Evolutionary conservation across 2,113 vertebrate species (phyloP).

Genomic region (Hippolais icterina): DNA sequence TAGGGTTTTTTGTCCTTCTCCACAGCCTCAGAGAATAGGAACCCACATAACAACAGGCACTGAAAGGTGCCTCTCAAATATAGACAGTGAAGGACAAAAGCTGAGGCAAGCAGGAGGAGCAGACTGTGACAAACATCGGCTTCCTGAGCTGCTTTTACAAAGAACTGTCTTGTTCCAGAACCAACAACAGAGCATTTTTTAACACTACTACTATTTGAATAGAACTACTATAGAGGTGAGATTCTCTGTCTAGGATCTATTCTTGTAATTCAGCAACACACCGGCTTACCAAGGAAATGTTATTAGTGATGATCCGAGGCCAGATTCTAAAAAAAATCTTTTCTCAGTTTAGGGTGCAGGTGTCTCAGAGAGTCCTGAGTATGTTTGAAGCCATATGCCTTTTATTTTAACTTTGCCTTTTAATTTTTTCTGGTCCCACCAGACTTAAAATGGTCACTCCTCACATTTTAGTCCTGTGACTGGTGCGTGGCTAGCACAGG

Average conservation of each 20-base stretch:
- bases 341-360: neutral
- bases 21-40: neutral
- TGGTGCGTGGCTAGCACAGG: neutral
- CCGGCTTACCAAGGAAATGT: neutral
- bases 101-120: neutral
- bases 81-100: neutral
- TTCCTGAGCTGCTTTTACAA: neutral
- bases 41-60: neutral
- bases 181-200: neutral
- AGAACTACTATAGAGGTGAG: neutral
- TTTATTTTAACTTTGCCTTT: neutral
- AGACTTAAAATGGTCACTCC: neutral
- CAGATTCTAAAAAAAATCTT: neutral
- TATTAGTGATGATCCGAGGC: rapidly evolving
- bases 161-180: neutral
- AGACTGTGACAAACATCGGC: neutral
- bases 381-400: neutral
- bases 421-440: neutral
- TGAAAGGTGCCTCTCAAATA: neutral
- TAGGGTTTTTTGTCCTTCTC: neutral
- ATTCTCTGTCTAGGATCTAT: neutral
- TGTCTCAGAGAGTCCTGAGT: neutral
- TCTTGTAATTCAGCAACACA: neutral
- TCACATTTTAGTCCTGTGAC: neutral
- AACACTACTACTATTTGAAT: neutral